phyloP scores from a whole-genome alignment of 2,113 vertebrate species.

The Rhabdornis inornatus region DNA sequence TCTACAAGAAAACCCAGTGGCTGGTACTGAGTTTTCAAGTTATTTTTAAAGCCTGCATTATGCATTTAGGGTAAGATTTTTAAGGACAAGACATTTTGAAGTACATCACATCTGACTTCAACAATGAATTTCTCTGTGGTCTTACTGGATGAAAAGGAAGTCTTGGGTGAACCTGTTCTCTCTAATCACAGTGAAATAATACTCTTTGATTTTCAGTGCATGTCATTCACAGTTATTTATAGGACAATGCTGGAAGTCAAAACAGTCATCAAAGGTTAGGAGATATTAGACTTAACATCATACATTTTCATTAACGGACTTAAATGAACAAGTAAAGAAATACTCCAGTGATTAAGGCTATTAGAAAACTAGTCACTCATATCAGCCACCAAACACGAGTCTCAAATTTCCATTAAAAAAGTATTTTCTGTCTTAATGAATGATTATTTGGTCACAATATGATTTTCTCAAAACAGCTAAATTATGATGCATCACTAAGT shows the following conservation, averaged over 20 bases:
- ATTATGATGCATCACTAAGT: conserved; percentile 39
- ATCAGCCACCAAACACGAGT: conserved; percentile 6
- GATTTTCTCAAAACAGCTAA: conserved; percentile 52
- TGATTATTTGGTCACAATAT: conserved; percentile 25
- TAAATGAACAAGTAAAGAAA: conserved; percentile 52
- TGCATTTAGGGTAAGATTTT: conserved; percentile 38
- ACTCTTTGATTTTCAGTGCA: conserved; percentile 63
- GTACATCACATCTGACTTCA: conserved; percentile 41
- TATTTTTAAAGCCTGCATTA: conserved; percentile 26
- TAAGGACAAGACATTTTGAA: conserved; percentile 50
- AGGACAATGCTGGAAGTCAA: conserved; percentile 66
- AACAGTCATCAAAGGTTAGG: conserved; percentile 62
- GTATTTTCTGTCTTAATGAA: conserved; percentile 30
- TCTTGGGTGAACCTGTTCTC: conserved; percentile 45
- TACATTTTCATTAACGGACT: conserved; percentile 43
- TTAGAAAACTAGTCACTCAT: conserved; percentile 56
- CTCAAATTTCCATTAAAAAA: conserved; percentile 39
- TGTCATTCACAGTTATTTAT: conserved; percentile 68
- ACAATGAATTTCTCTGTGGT: conserved; percentile 54
- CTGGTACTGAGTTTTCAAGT: background rate
- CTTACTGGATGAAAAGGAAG: conserved; percentile 38
- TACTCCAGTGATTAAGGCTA: conserved; percentile 42
- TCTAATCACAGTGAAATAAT: conserved; percentile 62
- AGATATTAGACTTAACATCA: conserved; percentile 62
- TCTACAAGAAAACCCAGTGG: background rate